Evolutionary conservation across 2,797 vertebrate species (phyloP).

Genomic region (Numenius phaeopus): DNA sequence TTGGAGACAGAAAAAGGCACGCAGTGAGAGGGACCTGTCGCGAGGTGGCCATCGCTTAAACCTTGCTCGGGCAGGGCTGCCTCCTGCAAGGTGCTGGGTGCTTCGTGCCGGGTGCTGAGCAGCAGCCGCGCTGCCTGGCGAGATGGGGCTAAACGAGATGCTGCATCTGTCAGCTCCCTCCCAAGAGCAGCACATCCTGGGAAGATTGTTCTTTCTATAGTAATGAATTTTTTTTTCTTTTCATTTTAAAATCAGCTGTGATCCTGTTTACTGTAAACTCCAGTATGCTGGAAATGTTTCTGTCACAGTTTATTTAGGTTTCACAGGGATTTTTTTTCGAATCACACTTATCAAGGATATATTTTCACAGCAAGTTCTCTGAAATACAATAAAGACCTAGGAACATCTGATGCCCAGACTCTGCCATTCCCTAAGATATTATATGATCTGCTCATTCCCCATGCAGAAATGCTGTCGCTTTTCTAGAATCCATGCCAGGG

Average conservation of each 20-base stretch:
- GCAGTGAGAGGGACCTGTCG: accelerated
- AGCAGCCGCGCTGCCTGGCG: neutral
- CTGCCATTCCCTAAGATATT: slow-evolving; percentile 15
- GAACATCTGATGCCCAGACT: slow-evolving; percentile 60
- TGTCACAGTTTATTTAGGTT: slow-evolving; percentile 40
- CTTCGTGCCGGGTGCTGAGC: neutral
- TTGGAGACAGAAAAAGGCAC: neutral
- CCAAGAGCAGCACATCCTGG: slow-evolving; percentile 14
- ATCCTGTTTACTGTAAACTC: slow-evolving; percentile 58
- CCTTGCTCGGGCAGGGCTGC: neutral
- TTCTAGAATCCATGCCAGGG: neutral
- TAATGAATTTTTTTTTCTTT: neutral
- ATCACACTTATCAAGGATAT: slow-evolving; percentile 49
- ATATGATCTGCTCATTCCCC: slow-evolving; percentile 40
- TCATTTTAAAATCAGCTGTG: slow-evolving; percentile 43
- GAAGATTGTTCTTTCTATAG: slow-evolving; percentile 25
- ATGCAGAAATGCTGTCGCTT: slow-evolving; percentile 29
- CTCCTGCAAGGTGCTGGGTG: neutral
- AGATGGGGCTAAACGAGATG: neutral
- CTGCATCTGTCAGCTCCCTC: slow-evolving; percentile 26
- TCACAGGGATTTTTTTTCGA: neutral
- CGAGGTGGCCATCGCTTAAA: neutral
- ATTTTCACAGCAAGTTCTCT: slow-evolving; percentile 61
- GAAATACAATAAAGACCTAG: slow-evolving; percentile 22
- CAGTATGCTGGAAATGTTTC: slow-evolving; percentile 20